Conservation (phyloP, 2,797 vertebrate species). For the Amphiprion clarkii region DNA sequence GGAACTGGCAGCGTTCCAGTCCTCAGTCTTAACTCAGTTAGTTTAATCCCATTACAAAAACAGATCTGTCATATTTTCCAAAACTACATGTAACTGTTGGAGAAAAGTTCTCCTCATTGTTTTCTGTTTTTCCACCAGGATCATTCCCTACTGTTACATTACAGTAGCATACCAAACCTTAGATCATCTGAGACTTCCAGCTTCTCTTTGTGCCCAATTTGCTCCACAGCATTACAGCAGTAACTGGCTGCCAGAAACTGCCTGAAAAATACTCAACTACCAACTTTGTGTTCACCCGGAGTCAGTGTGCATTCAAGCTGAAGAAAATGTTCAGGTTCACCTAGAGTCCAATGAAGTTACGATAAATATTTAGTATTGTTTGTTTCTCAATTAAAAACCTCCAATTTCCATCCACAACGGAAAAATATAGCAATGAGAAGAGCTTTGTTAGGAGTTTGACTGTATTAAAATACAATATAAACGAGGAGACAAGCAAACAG, state of each 20-base stretch:
- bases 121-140: slow-evolving; percentile 2
- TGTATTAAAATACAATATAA: no score
- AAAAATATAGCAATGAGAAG: not conserved
- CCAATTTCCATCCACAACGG: not conserved
- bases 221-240: slow-evolving; percentile 24
- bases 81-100: slow-evolving; percentile 48
- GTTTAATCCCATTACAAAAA: slow-evolving; percentile 68
- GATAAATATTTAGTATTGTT: not conserved
- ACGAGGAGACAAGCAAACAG: no score
- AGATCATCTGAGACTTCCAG: slow-evolving; percentile 27
- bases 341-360: slow-evolving; percentile 2
- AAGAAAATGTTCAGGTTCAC: slow-evolving; percentile 5
- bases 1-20: slow-evolving; percentile 56
- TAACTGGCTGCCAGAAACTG: slow-evolving; percentile 31
- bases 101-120: slow-evolving; percentile 37
- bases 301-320: slow-evolving; percentile 13
- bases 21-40: slow-evolving; percentile 57
- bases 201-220: slow-evolving; percentile 36
- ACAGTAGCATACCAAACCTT: not conserved
- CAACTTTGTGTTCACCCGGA: slow-evolving; percentile 34
- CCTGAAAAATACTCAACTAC: slow-evolving; percentile 18
- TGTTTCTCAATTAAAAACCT: not conserved
- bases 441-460: no score
- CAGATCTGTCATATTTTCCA: slow-evolving; percentile 50
- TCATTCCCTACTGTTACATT: slow-evolving; percentile 9